These are phyloP conservation scores for Acanthosepion esculentum DNA, from an alignment of 2,888 invertebrate genomes.

Conservation along the genomic window DNA sequence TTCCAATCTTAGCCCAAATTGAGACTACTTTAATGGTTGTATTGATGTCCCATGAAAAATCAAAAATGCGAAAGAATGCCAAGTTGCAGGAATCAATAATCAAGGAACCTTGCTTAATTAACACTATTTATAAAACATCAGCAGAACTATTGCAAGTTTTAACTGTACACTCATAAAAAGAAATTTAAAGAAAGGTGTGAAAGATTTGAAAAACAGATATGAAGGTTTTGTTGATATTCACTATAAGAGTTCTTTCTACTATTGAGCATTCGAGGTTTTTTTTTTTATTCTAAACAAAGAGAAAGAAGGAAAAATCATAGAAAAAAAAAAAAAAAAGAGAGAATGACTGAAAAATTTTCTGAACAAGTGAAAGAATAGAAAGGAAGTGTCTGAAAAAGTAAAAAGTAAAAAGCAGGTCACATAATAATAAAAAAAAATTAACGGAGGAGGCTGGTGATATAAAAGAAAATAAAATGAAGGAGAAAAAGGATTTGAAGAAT, in stretches of 20 bases:
- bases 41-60: neutral
- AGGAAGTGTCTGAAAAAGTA: neutral
- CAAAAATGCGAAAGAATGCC: neutral
- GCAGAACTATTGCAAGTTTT: neutral
- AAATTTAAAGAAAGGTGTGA: neutral
- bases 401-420: neutral
- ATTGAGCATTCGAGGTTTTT: neutral
- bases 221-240: neutral
- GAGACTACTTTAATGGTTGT: neutral
- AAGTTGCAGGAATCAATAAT: neutral
- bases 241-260: neutral
- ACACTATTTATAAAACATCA: neutral
- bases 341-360: neutral
- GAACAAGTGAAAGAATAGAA: neutral
- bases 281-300: neutral
- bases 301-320: neutral
- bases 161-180: neutral
- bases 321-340: neutral
- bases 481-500: neutral
- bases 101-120: neutral
- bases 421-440: neutral
- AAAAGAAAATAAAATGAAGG: neutral
- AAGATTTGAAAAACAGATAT: neutral
- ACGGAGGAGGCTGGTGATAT: neutral
- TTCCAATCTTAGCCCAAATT: neutral